Base-by-base conservation (phyloP, 2,113 vertebrate species). In the Labeo catla region DNA sequence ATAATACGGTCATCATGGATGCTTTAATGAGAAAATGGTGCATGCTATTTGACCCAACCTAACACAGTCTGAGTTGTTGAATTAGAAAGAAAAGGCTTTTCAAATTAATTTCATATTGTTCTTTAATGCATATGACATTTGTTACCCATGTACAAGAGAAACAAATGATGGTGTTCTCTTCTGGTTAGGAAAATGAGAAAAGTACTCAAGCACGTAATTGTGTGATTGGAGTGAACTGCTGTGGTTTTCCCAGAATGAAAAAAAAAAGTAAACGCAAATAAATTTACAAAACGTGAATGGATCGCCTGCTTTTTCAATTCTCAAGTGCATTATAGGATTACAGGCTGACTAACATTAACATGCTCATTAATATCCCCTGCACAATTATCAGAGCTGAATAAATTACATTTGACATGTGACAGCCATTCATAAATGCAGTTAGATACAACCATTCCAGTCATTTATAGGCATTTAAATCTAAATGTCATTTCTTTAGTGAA, bases 121-220 rank as follows among this genome's bases (percentile, higher is more conserved):
- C n/a, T 74, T 23, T 49, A 74, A 74, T 49, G 43, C 72, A 74
- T 13, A 74, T 74, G 45, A 74, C 43, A 74, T 23, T 8, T 23
- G 21, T 23, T 15, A 47, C 45, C 47, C 21, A 23, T 74, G 21
- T 74, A 13, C 12, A 74, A 49, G 10, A 45, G 12, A 47, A 76
- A 66, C 28, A 76, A 49, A 76, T 49, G 21, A 28, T 49, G 0
- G 45, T 74, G 11, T 23, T 49, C 11, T 74, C 21, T 74, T 49
- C 21, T 49, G 72, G 72, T 76, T 76, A 49, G 72, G 72, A 76
- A 72, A 49, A 76, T 49, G 45, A 49, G 45, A 76, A 76, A 76
- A 49, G 72, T 47, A 74, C 4, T 74, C 72, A 74, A 74, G 72
- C 72, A 76, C 45, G 21, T 76, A 49, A 76, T 76, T 49, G 72